These are phyloP conservation scores for Garrulus glandarius DNA, from an alignment of 2,797 vertebrate genomes.

Conservation along the genomic window DNA sequence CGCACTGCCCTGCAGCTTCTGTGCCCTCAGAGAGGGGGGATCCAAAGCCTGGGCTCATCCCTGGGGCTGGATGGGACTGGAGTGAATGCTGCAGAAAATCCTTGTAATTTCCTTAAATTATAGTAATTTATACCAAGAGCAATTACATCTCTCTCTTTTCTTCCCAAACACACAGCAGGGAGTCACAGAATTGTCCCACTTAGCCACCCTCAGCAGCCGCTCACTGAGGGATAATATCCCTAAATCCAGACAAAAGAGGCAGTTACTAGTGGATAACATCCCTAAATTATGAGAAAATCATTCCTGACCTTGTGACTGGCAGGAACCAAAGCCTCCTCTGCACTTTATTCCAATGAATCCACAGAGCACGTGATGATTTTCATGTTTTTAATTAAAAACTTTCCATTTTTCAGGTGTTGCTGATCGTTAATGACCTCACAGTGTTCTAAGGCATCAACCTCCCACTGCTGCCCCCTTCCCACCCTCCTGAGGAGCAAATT, in stretches of 20 bases:
- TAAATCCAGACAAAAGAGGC: background rate
- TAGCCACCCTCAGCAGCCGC: background rate
- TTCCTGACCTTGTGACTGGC: background rate
- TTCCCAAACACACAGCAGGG: background rate
- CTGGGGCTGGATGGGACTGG: background rate
- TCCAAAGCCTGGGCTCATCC: background rate
- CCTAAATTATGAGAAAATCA: background rate
- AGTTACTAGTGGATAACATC: background rate
- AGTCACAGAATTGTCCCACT: background rate
- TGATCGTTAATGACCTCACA: background rate
- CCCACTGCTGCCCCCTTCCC: background rate
- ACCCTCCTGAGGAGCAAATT: background rate
- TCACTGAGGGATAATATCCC: background rate
- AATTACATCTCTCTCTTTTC: background rate
- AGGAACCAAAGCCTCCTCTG: background rate
- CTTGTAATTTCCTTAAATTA: background rate
- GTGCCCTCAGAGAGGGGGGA: background rate
- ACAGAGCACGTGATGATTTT: background rate
- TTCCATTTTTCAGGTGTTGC: background rate
- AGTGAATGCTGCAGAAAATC: background rate
- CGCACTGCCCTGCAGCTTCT: background rate
- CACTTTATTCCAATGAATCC: background rate
- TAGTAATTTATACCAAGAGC: background rate
- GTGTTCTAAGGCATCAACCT: background rate
- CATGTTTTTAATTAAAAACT: conserved; percentile 33